phyloP scores from a whole-genome alignment of 2,113 vertebrate species.

The Chroicocephalus ridibundus region DNA sequence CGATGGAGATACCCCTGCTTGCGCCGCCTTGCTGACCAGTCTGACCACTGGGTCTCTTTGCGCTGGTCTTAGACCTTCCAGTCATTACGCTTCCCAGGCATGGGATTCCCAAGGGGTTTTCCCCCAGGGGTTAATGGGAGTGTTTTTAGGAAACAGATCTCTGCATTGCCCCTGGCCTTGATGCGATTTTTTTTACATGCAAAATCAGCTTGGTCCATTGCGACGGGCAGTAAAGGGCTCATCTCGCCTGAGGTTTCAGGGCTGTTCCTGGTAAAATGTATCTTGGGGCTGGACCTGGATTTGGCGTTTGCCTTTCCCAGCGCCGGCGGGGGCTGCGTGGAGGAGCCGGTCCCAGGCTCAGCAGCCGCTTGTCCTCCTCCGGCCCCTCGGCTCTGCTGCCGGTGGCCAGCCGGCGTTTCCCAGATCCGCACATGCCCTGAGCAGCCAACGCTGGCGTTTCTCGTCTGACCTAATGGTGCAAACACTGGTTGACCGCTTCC shows the following conservation, averaged over 20 bases:
- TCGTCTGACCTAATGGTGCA: not conserved
- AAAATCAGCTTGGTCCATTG: not conserved
- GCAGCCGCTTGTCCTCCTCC: not conserved
- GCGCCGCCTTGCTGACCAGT: too few relatives aligned
- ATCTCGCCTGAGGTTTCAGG: not conserved
- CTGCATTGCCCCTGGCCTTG: not conserved
- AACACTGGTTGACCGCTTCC: rapidly evolving
- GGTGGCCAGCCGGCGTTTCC: not conserved
- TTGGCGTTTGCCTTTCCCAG: not conserved
- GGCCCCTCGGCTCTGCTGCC: not conserved
- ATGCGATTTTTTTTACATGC: too few relatives aligned
- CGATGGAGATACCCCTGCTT: rapidly evolving
- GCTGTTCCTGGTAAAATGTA: not conserved
- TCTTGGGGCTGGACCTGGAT: not conserved
- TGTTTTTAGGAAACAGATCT: too few relatives aligned
- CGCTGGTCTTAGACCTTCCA: not conserved
- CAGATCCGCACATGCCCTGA: not conserved
- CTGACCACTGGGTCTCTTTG: rapidly evolving
- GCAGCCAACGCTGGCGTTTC: not conserved
- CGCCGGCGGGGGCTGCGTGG: rapidly evolving
- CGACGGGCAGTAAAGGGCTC: rapidly evolving
- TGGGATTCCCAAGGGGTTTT: not conserved
- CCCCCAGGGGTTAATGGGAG: rapidly evolving
- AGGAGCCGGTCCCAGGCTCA: rapidly evolving
- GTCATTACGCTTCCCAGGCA: rapidly evolving